Conservation (phyloP, 1,140 invertebrate genomes). For the Lordiphosa clarofinis region DNA sequence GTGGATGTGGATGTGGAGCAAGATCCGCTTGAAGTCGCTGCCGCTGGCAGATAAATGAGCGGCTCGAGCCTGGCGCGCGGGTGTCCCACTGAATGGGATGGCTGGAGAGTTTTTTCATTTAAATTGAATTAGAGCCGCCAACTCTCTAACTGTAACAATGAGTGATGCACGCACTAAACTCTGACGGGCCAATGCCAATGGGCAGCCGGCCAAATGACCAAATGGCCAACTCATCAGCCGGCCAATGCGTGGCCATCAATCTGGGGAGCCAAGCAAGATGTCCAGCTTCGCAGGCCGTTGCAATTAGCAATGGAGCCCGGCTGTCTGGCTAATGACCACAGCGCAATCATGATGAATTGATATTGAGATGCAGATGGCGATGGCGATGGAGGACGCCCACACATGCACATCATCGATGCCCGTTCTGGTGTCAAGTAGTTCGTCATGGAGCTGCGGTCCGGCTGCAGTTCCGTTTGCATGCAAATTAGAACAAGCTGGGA, state of each 20-base stretch:
- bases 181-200: slow-evolving; percentile 33
- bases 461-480: slow-evolving; percentile 71
- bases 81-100: slow-evolving; percentile 36
- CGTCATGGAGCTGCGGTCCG: slow-evolving; percentile 58
- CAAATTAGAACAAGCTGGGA: slow-evolving; percentile 71
- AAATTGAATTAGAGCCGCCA: slow-evolving; percentile 75
- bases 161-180: slow-evolving; percentile 73
- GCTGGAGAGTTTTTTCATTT: slow-evolving; percentile 52
- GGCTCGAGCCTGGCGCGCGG: slow-evolving; percentile 35
- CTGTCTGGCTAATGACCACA: slow-evolving; percentile 30
- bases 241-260: slow-evolving; percentile 55
- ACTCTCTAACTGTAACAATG: slow-evolving; percentile 77
- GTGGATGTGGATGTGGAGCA: slow-evolving; percentile 48
- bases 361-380: slow-evolving; percentile 29
- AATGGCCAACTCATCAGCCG: slow-evolving; percentile 35
- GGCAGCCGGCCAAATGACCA: slow-evolving; percentile 4
- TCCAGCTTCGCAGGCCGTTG: slow-evolving; percentile 40
- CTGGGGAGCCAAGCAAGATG: slow-evolving; percentile 41
- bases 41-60: slow-evolving; percentile 59
- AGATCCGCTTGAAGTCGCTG: slow-evolving; percentile 43
- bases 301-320: slow-evolving; percentile 50
- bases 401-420: slow-evolving; percentile 31
- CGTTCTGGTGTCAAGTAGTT: slow-evolving; percentile 63
- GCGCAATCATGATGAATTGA: slow-evolving; percentile 63
- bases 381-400: slow-evolving; percentile 38